phyloP scores from a whole-genome alignment of 2,797 vertebrate genomes.

The Varecia variegata region DNA sequence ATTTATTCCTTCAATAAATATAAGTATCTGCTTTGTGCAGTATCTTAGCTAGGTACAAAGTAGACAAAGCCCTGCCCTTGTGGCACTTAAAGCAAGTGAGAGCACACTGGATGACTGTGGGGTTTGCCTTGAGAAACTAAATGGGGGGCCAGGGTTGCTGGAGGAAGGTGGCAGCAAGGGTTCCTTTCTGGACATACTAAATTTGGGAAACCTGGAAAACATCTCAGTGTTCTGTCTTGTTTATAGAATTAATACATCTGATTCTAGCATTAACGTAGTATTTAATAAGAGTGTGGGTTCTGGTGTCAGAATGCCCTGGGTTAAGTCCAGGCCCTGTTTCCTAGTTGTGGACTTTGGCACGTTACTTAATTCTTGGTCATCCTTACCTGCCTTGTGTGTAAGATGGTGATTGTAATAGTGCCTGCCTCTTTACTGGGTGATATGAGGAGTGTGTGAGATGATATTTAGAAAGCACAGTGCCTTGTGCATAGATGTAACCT shows the following conservation, averaged over 20 bases:
- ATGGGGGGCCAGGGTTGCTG: too few relatives aligned
- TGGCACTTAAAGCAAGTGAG: neutral
- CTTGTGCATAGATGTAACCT: neutral
- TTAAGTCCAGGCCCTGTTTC: neutral
- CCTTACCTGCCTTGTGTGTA: neutral
- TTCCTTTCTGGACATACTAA: neutral
- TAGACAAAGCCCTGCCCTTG: neutral
- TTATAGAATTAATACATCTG: neutral
- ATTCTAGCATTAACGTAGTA: neutral
- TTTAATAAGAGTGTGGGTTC: neutral
- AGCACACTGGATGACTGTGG: neutral
- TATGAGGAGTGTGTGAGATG: neutral
- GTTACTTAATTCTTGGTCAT: neutral
- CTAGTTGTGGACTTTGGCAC: neutral
- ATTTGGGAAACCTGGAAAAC: neutral
- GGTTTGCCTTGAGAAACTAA: neutral
- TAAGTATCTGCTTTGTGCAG: neutral
- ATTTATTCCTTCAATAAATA: neutral
- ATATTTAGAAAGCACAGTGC: neutral
- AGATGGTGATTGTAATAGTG: neutral
- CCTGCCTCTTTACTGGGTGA: neutral
- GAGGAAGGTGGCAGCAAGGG: neutral
- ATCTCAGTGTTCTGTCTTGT: neutral
- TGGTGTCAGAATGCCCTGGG: neutral
- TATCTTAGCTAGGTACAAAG: neutral